These are phyloP conservation scores for Periophthalmodon schlosseri DNA, from an alignment of 2,113 vertebrate genomes.

Conservation along the genomic window DNA sequence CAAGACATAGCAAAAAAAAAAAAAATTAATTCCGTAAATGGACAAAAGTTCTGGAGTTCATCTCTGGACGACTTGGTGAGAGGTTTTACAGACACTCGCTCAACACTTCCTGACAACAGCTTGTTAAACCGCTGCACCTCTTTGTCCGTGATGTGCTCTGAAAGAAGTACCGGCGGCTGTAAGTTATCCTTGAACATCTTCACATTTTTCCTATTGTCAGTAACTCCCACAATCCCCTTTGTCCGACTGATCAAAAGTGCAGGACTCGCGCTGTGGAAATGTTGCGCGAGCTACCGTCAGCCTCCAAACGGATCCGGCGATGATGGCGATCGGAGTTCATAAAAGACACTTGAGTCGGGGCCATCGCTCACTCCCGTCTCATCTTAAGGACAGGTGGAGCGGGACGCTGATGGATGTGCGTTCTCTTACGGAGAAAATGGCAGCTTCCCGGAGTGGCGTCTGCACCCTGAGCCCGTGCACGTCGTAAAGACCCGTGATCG, in stretches of 20 bases:
- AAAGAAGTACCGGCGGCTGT: background rate
- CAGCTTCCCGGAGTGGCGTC: constrained; percentile 34
- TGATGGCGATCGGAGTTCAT: constrained; percentile 51
- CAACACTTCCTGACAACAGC: background rate
- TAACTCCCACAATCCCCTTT: constrained; percentile 39
- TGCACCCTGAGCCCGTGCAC: constrained; percentile 32
- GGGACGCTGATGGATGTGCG: constrained; percentile 59
- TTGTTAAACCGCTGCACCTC: background rate
- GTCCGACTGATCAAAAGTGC: constrained; percentile 34
- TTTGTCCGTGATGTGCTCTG: constrained; percentile 8
- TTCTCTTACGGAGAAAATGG: constrained; percentile 43
- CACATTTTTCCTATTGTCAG: constrained; percentile 35
- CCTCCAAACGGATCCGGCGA: constrained; percentile 35
- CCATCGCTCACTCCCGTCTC: constrained; percentile 54
- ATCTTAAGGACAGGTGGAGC: constrained; percentile 55
- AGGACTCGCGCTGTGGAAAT: constrained; percentile 22
- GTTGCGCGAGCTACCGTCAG: constrained; percentile 47
- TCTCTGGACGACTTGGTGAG: too few relatives aligned
- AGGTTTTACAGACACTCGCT: background rate
- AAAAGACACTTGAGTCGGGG: constrained; percentile 50
- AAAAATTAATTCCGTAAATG: background rate
- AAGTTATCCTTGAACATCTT: constrained; percentile 7
- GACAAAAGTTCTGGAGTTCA: too few relatives aligned
- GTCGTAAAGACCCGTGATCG: constrained; percentile 34
- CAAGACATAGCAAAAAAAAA: too few relatives aligned